Evolutionary conservation across 2,113 vertebrate genomes (phyloP).

Genomic region (Acanthochromis polyacanthus): DNA sequence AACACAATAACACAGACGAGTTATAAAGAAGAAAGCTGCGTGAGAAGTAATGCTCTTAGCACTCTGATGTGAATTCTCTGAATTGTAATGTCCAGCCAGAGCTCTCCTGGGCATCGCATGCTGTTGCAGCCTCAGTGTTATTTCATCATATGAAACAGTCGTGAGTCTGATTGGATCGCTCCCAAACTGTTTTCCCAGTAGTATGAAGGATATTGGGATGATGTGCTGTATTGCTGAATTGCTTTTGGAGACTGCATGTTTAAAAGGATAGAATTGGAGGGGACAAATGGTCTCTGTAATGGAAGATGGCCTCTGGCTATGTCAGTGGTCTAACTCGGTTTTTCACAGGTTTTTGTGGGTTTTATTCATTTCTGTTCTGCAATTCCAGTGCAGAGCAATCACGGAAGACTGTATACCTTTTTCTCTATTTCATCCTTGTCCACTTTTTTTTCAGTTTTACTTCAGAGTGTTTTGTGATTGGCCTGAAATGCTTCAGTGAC

Average conservation of each 20-base stretch:
- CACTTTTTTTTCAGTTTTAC: conserved; percentile 20
- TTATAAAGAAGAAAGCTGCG: conserved; percentile 8
- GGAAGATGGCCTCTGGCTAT: conserved; percentile 41
- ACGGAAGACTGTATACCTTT: neutral
- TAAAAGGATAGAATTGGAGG: conserved; percentile 45
- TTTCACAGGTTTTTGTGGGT: conserved; percentile 39
- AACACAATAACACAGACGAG: conserved; percentile 30
- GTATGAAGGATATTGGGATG: conserved; percentile 52
- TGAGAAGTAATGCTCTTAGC: conserved; percentile 31
- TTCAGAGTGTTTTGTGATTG: neutral
- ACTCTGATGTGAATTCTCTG: conserved; percentile 37
- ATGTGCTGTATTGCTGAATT: conserved; percentile 62
- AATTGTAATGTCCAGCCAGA: conserved; percentile 40
- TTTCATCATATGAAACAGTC: conserved; percentile 57
- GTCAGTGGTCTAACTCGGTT: conserved; percentile 31
- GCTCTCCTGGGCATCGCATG: conserved; percentile 34
- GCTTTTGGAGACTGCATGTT: conserved; percentile 51
- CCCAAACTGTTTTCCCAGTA: conserved; percentile 45
- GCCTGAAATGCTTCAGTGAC: neutral
- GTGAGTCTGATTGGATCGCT: conserved; percentile 59
- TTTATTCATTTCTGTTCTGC: conserved; percentile 57
- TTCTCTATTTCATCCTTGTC: conserved; percentile 33
- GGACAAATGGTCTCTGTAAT: conserved; percentile 61
- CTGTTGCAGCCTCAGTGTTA: conserved; percentile 12
- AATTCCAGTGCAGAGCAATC: conserved; percentile 32